A percentile compares a stretch with the other conserved stretches of the same genome.
These are phyloP conservation scores for Oryzias woworae DNA, from an alignment of 2,113 vertebrate genomes.

Conservation along the genomic window DNA sequence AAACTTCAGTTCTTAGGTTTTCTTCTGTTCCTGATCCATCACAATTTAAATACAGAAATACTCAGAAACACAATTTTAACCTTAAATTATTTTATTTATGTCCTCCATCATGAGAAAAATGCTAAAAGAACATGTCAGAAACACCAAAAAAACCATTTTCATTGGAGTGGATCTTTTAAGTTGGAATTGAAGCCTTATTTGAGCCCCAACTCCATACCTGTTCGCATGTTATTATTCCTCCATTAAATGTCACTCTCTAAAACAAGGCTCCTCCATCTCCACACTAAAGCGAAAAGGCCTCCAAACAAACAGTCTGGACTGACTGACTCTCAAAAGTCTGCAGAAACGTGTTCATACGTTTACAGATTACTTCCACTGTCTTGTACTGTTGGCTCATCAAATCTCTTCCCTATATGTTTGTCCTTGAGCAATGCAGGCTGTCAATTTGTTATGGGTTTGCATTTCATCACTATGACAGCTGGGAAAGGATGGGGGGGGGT, in stretches of 20 bases:
- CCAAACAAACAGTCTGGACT: slow-evolving; percentile 8
- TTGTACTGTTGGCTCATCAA: slow-evolving; percentile 36
- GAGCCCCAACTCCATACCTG: too few relatives aligned
- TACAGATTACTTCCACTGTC: slow-evolving; percentile 34
- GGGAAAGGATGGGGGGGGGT: slow-evolving; percentile 31
- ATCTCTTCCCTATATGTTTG: slow-evolving; percentile 51
- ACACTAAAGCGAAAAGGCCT: neutral
- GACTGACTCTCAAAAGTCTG: slow-evolving; percentile 13
- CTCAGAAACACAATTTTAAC: too few relatives aligned
- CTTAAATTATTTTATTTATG: too few relatives aligned
- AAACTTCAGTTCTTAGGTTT: too few relatives aligned
- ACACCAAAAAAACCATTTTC: too few relatives aligned
- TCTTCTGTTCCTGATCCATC: too few relatives aligned
- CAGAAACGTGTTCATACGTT: neutral
- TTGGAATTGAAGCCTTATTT: too few relatives aligned
- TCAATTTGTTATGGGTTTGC: slow-evolving; percentile 56
- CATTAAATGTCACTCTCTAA: slow-evolving; percentile 1
- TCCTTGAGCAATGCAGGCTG: slow-evolving; percentile 58
- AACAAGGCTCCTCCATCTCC: slow-evolving; percentile 7
- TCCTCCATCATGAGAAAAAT: too few relatives aligned
- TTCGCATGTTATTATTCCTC: too few relatives aligned
- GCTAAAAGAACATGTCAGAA: too few relatives aligned
- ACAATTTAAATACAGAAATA: too few relatives aligned
- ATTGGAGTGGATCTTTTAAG: too few relatives aligned
- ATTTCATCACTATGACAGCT: slow-evolving; percentile 62